These are phyloP conservation scores for Argyra leucocephala DNA, from an alignment of 2,888 invertebrate genomes.

Conservation along the genomic window DNA sequence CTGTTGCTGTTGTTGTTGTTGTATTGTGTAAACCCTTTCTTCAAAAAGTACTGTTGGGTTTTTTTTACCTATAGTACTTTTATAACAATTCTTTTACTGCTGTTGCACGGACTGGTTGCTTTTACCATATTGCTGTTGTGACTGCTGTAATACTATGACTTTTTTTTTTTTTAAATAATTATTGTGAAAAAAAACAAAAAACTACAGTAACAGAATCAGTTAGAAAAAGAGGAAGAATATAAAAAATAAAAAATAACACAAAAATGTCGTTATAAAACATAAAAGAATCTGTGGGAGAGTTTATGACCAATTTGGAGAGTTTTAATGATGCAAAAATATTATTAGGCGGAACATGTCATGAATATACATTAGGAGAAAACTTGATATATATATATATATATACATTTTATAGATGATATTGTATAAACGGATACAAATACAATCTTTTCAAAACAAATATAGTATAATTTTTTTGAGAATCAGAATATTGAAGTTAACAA, in stretches of 20 bases:
- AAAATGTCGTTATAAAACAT: slow-evolving; percentile 1
- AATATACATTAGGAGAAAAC: slow-evolving; percentile 3
- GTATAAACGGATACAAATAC: too few relatives aligned
- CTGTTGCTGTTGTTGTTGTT: too few relatives aligned
- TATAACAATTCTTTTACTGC: neutral
- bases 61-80: too few relatives aligned
- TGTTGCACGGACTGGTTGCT: neutral
- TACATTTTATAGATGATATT: too few relatives aligned
- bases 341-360: slow-evolving; percentile 3
- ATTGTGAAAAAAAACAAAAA: neutral
- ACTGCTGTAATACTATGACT: neutral
- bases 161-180: neutral
- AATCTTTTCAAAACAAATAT: too few relatives aligned
- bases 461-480: neutral
- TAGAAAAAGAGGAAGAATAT: neutral
- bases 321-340: slow-evolving; percentile 6
- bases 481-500: neutral
- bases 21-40: too few relatives aligned
- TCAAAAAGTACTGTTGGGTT: too few relatives aligned
- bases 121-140: neutral
- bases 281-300: slow-evolving; percentile 5
- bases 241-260: neutral
- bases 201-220: neutral
- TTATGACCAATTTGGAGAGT: slow-evolving; percentile 6
- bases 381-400: too few relatives aligned